Evolutionary conservation across 2,113 vertebrate genomes (phyloP).

Genomic region (Myotis lucifugus): DNA sequence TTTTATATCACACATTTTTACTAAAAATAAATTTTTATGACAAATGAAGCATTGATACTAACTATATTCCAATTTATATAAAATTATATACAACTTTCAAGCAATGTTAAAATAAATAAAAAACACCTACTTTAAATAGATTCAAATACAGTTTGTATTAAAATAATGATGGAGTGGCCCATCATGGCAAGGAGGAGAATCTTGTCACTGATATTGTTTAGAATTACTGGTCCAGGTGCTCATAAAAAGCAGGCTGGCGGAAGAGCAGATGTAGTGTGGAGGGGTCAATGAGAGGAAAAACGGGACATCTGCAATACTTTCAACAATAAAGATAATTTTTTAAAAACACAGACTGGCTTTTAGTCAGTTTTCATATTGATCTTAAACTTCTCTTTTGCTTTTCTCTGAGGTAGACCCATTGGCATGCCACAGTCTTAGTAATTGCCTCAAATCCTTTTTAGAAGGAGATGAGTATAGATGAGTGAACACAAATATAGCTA

Average conservation of each 20-base stretch:
- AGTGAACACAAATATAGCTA: background rate
- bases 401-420: background rate
- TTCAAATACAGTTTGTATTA: background rate
- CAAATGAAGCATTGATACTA: slow-evolving; percentile 15
- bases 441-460: slow-evolving; percentile 26
- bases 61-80: background rate
- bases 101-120: slow-evolving; percentile 33
- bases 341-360: slow-evolving; percentile 23
- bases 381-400: slow-evolving; percentile 4
- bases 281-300: too few species aligned
- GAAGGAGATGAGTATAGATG: background rate
- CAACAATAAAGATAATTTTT: too few species aligned
- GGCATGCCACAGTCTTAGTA: background rate
- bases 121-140: slow-evolving; percentile 41
- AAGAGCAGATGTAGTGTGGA: too few species aligned
- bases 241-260: slow-evolving; percentile 2
- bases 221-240: background rate
- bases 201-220: slow-evolving; percentile 38
- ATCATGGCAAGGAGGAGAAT: background rate
- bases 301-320: too few species aligned
- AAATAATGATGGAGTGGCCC: background rate
- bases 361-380: background rate
- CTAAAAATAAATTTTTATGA: slow-evolving; percentile 47
- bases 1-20: background rate
- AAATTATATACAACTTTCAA: slow-evolving; percentile 32